These are phyloP conservation scores for Bubalus kerabau DNA, from an alignment of 2,113 vertebrate species.

Conservation along the genomic window DNA sequence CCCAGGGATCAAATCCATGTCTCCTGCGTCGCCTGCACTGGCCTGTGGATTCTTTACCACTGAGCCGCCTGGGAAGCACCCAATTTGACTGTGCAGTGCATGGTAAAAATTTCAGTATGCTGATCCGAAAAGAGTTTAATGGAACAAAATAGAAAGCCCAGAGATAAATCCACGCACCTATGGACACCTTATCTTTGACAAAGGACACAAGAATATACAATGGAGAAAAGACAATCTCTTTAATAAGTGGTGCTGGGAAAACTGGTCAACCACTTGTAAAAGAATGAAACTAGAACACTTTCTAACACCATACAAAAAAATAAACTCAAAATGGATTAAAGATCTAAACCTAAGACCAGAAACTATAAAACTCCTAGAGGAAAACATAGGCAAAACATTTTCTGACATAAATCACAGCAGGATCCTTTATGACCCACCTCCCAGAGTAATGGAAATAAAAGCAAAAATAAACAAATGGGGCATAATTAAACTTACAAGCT, in stretches of 20 bases:
- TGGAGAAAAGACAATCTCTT: background rate
- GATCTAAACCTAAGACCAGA: background rate
- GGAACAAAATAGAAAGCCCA: background rate
- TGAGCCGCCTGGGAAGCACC: background rate
- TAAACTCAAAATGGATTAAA: background rate
- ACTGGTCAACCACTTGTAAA: background rate
- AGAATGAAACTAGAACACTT: background rate
- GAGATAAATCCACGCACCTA: background rate
- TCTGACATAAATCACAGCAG: background rate
- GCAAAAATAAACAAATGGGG: background rate
- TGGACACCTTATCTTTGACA: background rate
- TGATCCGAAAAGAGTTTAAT: background rate
- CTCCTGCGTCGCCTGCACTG: accelerated
- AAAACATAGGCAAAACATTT: background rate
- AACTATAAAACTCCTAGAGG: background rate
- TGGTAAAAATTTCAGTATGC: background rate
- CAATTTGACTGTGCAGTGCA: background rate
- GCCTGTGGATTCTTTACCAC: background rate
- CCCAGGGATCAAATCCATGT: background rate
- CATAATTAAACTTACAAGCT: background rate
- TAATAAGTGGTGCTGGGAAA: background rate
- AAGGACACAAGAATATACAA: background rate
- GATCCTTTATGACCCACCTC: background rate
- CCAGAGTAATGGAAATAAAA: background rate
- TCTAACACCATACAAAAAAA: background rate